Evolutionary conservation across 2,113 vertebrate species (phyloP).

Genomic region (Rynchops niger): DNA sequence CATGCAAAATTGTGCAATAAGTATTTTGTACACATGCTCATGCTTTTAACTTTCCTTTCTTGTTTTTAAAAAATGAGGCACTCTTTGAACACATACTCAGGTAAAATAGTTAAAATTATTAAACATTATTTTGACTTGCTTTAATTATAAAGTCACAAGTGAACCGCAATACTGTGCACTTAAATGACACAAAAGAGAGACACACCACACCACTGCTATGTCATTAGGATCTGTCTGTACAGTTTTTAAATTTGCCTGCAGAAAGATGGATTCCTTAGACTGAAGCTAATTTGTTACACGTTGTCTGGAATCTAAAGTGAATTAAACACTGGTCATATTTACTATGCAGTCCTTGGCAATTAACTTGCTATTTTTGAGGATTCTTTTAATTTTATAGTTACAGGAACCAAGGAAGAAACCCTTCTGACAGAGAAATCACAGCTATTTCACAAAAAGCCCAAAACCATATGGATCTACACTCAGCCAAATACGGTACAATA

Average conservation of each 20-base stretch:
- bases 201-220: neutral
- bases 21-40: neutral
- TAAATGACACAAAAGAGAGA: neutral
- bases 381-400: neutral
- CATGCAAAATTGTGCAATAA: slow-evolving; percentile 29
- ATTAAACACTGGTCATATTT: slow-evolving; percentile 10
- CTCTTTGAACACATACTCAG: neutral
- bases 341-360: neutral
- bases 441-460: neutral
- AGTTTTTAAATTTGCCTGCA: neutral
- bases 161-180: neutral
- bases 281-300: slow-evolving; percentile 43
- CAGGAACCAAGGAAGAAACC: neutral
- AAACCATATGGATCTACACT: neutral
- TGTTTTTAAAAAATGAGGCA: neutral
- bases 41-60: neutral
- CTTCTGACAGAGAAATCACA: neutral
- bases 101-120: neutral
- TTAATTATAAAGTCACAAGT: neutral
- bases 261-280: slow-evolving; percentile 14
- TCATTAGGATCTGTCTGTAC: neutral
- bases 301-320: slow-evolving; percentile 19
- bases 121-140: neutral
- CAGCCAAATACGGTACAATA: neutral
- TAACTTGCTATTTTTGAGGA: slow-evolving; percentile 23